These are phyloP conservation scores for Neoarius graeffei DNA, from an alignment of 2,113 vertebrate genomes.

Conservation along the genomic window DNA sequence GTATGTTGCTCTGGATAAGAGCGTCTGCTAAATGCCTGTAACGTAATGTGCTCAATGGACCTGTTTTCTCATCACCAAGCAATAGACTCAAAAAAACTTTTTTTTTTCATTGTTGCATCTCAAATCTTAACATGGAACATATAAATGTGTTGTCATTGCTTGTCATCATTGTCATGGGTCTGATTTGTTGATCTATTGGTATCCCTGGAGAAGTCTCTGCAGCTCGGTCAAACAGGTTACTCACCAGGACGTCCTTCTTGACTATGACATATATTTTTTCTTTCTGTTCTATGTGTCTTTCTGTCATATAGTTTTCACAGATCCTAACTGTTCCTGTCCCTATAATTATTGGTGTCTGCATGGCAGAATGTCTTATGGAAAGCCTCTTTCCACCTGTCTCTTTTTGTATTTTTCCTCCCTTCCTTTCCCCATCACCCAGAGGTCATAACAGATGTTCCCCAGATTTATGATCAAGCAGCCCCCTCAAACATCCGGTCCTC, in stretches of 20 bases:
- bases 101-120: not conserved
- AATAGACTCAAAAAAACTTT: not conserved
- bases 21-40: too few relatives aligned
- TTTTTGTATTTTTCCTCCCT: not conserved
- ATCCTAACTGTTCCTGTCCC: conserved; percentile 11
- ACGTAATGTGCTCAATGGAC: not conserved
- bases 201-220: not conserved
- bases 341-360: conserved; percentile 24
- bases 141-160: not conserved
- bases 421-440: conserved; percentile 26
- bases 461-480: conserved; percentile 29
- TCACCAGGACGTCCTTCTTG: not conserved
- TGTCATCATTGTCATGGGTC: not conserved
- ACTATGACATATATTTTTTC: not conserved
- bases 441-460: conserved; percentile 44
- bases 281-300: not conserved
- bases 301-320: conserved; percentile 19
- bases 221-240: not conserved
- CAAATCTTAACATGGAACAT: not conserved
- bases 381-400: conserved; percentile 20
- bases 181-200: not conserved
- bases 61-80: not conserved
- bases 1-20: too few relatives aligned
- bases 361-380: conserved; percentile 2
- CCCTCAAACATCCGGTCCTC: conserved; percentile 36